phyloP scores from a whole-genome alignment of 1,140 invertebrate genomes.

The Ladona fulva region DNA sequence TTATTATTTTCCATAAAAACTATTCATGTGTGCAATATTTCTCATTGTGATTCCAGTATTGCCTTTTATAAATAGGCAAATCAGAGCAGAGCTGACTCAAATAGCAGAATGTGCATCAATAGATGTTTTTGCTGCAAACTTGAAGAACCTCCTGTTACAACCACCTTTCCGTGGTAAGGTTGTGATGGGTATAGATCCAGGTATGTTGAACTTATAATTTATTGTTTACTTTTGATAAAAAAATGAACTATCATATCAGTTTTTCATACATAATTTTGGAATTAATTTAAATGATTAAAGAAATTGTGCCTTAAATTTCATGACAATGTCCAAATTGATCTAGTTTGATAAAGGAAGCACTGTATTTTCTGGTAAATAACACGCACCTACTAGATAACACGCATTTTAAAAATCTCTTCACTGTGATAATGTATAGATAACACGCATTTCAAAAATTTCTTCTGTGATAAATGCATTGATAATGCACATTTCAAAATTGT shows the following conservation, averaged over 20 bases:
- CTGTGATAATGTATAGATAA: no score
- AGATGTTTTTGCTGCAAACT: slow-evolving; percentile 71
- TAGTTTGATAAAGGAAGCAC: no score
- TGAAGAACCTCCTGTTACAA: slow-evolving; percentile 70
- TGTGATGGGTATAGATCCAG: slow-evolving; percentile 79
- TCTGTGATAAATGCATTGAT: no score
- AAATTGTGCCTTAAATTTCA: no score
- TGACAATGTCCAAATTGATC: no score
- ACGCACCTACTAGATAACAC: no score
- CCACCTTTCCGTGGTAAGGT: slow-evolving; percentile 68
- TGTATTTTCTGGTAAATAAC: no score
- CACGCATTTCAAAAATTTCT: no score
- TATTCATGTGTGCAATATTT: neutral
- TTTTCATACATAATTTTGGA: neutral
- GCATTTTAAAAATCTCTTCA: no score
- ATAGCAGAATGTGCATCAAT: slow-evolving; percentile 70
- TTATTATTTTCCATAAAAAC: no score
- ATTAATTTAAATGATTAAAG: no score
- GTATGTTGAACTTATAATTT: slow-evolving; percentile 21
- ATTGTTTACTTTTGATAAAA: neutral
- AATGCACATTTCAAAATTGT: no score
- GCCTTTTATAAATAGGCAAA: slow-evolving; percentile 53
- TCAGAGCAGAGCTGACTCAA: slow-evolving; percentile 61
- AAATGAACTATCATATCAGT: neutral
- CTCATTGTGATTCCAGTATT: slow-evolving; percentile 38